phyloP scores from a whole-genome alignment of 2,888 invertebrate genomes.

The Octodonta nipae region DNA sequence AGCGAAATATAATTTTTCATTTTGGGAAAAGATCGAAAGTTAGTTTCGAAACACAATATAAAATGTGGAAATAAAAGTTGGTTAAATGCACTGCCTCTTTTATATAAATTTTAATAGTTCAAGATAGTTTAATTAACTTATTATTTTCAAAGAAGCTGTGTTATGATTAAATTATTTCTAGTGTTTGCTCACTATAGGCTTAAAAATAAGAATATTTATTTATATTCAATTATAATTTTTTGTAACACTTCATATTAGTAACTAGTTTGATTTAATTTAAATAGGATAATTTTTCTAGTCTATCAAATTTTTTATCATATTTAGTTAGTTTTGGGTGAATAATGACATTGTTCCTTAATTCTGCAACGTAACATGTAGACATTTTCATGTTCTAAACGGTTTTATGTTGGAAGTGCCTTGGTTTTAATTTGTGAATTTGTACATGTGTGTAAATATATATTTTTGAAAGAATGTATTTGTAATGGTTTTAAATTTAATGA shows the following conservation, averaged over 20 bases:
- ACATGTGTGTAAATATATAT: constrained; percentile 32
- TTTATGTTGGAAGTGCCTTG: constrained; percentile 20
- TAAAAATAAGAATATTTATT: constrained; percentile 26
- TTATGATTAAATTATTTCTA: constrained; percentile 22
- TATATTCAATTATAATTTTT: constrained; percentile 20
- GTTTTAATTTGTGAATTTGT: constrained; percentile 24
- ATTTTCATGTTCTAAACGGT: constrained; percentile 13
- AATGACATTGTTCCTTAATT: constrained; percentile 25
- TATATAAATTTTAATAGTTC: constrained; percentile 3
- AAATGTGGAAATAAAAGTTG: constrained; percentile 5
- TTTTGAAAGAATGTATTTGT: constrained; percentile 28
- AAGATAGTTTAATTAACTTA: constrained; percentile 6
- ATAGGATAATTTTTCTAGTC: constrained; percentile 30
- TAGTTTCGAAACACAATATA: no score
- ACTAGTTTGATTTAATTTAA: constrained; percentile 22
- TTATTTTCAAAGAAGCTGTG: constrained; percentile 24
- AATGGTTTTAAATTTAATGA: no score
- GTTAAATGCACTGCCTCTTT: constrained; percentile 12
- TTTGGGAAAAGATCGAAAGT: no score
- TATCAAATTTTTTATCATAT: constrained; percentile 26
- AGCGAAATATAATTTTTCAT: no score
- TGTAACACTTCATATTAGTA: constrained; percentile 19
- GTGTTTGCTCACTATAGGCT: constrained; percentile 25
- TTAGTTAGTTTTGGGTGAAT: constrained; percentile 22
- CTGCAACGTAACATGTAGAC: constrained; percentile 10